Base-by-base conservation (phyloP, 2,797 vertebrate species). In the Manis crassicaudata region DNA sequence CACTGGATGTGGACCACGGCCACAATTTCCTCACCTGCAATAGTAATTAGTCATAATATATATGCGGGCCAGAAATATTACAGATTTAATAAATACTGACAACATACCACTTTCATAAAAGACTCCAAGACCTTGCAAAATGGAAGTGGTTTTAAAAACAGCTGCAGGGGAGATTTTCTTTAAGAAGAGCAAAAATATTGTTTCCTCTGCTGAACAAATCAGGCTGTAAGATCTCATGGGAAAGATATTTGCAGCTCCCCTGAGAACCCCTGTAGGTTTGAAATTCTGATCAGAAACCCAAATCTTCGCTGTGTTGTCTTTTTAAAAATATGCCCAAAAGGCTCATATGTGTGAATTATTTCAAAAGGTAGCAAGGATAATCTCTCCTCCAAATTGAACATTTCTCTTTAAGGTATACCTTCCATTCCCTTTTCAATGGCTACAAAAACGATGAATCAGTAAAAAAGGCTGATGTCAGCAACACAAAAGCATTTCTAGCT, bases 331-430 rank as follows among this genome's bases (percentile, higher is more conserved):
- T 72, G 80, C 60, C 32, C 1, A n/a, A 73, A 84, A 85, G 77
- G 68, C 85, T 90, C 82, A 79, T 10, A 65, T 35, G 73, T 58
- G 65, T 72, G 67, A 89, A 82, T 92, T 88, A 93, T 82, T 89
- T 94, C 91, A 92, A 94, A 96, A 97, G 93, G 81, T 50, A 91
- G 60, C 67, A 92, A 92, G 89, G 83, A 92, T 82, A 93, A 87
- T 91, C 76, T 93, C 79, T 94, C 50, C 76, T 62, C 56, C 46
- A 93, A 95, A 85, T 27, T 60, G 62, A 96, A 91, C 87, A 76
- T 96, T 94, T 96, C 90, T 93, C 82, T 97, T 96, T 95, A 96
- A 90, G 97, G 92, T 63, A 93, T 93, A 92, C 88, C 96, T 90
- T 95, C 93, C 96, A 90, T 86, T 94, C 63, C 58, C 76, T 94